Base-by-base conservation (phyloP, 1,140 invertebrate species). In the Pseudoatta argentina region DNA sequence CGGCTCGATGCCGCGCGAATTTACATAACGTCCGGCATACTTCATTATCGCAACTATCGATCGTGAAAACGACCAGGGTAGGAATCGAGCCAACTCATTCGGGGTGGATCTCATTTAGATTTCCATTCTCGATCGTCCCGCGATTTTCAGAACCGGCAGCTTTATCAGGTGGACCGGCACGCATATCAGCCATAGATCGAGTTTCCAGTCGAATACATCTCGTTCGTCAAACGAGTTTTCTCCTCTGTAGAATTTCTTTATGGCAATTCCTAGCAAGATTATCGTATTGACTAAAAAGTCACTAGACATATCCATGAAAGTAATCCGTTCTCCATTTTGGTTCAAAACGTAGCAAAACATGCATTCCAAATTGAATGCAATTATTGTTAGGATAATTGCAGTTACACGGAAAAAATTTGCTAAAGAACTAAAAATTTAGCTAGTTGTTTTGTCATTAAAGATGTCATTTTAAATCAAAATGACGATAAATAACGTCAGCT, bases 211-310 rank as follows among this genome's bases (percentile, higher is more conserved):
- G 72, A 75, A 27, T 77, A 67, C 24, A 21, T 72, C 55, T 86
- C 44, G 12, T 27, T 48, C 64, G 21, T 55, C 61, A 39, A 64
- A 76, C 53, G 76, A 72, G 61, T 64, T 77, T 75, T 57, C 53
- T 55, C 24, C 48, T 76, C 83, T 57, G 77, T 85, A 66, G 63
- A 55, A 75, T 88, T 92, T 91, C 88, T 88, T 91, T 63, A 88
- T 85, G 85, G 89, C 89, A 88, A 92, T 90, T 91, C 90, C 69
- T 73, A 87, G 69, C 77, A 81, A 91, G 92, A 92, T 91, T 91
- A 89, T 88, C 71, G 82, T 75, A n/a, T 85, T 30, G 44, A 73
- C 5, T 44, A 44, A 44, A 44, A 10, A 21, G 21, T 10, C 39
- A 44, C 8, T 44, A 44, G 39, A 12, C 7, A 10, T 44, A 10